Evolutionary conservation across 2,113 vertebrate genomes (phyloP).

Genomic region (Nerophis ophidion): DNA sequence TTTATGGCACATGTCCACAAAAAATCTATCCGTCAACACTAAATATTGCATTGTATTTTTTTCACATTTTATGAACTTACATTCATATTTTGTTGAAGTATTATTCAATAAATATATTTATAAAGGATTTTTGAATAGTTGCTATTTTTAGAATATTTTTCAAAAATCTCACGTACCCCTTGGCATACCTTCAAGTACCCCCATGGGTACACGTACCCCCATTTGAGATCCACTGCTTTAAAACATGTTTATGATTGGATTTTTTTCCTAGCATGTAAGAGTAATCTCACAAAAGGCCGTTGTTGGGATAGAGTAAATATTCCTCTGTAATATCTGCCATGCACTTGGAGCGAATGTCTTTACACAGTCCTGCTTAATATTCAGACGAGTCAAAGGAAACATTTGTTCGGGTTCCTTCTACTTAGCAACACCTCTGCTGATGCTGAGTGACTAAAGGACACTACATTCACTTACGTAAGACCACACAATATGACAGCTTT

Average conservation of each 20-base stretch:
- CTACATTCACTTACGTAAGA: slow-evolving; percentile 29
- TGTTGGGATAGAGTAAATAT: neutral
- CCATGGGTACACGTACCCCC: too few relatives aligned
- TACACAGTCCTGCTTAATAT: slow-evolving; percentile 47
- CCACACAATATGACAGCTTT: slow-evolving; percentile 14
- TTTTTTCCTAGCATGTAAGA: neutral
- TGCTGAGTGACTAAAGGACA: slow-evolving; percentile 32
- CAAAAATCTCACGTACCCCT: too few relatives aligned
- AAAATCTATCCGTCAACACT: too few relatives aligned
- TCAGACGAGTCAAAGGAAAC: slow-evolving; percentile 41
- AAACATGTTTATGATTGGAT: neutral
- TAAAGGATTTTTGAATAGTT: too few relatives aligned
- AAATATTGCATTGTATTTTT: too few relatives aligned
- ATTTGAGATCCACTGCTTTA: too few relatives aligned
- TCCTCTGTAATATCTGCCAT: slow-evolving; percentile 12
- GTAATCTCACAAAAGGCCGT: neutral
- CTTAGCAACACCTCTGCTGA: slow-evolving; percentile 35
- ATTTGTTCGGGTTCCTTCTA: slow-evolving; percentile 39
- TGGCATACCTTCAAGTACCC: too few relatives aligned
- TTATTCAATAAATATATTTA: too few relatives aligned
- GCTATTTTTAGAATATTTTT: too few relatives aligned
- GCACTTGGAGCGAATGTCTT: slow-evolving; percentile 17
- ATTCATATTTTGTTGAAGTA: too few relatives aligned
- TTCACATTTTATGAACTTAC: too few relatives aligned
- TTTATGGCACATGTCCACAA: too few relatives aligned